Percentiles rank a stretch among this genome's conserved stretches.
Evolutionary conservation across 2,797 vertebrate genomes (phyloP).

Genomic region (Acrossocheilus fasciatus): DNA sequence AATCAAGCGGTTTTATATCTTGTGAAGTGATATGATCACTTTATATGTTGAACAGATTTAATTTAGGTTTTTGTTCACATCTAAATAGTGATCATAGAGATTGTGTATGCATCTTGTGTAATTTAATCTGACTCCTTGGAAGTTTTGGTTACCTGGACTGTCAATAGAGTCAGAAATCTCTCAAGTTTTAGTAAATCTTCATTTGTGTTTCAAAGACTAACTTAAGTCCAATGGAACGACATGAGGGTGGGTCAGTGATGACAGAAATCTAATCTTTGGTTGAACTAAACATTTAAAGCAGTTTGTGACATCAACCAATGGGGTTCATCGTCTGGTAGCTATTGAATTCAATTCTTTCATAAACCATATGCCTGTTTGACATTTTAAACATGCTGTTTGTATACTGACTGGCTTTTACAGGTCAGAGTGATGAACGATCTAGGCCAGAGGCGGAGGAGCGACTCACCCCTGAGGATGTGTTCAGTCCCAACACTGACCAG

Average conservation of each 20-base stretch:
- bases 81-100: background rate
- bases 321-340: background rate
- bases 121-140: background rate
- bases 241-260: background rate
- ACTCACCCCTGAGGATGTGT: conserved; percentile 75
- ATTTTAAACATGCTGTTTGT: background rate
- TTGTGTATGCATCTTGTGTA: background rate
- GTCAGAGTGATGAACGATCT: conserved; percentile 66
- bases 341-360: background rate
- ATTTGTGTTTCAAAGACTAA: background rate
- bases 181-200: background rate
- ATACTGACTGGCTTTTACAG: conserved; percentile 63
- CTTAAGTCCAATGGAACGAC: background rate
- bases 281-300: background rate
- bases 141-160: background rate
- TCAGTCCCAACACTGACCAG: conserved; percentile 76
- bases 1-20: background rate
- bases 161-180: background rate
- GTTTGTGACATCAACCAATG: background rate
- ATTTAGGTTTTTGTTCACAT: background rate
- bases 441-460: conserved; percentile 65
- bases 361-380: background rate
- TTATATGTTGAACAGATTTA: background rate
- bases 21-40: background rate
- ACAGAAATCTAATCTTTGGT: background rate